These are phyloP conservation scores for Exaiptasia diaphana DNA, from an alignment of 64 coral and sea anemone species.

Conservation along the genomic window DNA sequence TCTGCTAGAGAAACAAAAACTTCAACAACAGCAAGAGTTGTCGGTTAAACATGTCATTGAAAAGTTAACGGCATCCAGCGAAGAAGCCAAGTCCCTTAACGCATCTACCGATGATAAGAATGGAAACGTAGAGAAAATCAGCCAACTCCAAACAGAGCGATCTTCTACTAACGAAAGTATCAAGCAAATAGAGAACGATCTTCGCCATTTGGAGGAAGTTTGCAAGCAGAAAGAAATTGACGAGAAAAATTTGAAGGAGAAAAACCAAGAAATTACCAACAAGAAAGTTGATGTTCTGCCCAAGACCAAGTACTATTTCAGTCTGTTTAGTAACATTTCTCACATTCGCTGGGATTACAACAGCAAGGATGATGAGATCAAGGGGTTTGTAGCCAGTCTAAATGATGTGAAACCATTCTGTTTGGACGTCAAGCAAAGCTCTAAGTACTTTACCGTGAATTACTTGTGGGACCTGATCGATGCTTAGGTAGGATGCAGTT, in stretches of 20 bases:
- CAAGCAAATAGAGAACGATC: slow-evolving; percentile 55
- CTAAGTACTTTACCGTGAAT: slow-evolving; percentile 62
- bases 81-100: slow-evolving; percentile 10
- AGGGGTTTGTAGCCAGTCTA: slow-evolving; percentile 83
- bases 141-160: slow-evolving; percentile 42
- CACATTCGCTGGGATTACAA: slow-evolving; percentile 96
- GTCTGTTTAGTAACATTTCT: slow-evolving; percentile 80
- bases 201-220: background rate
- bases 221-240: background rate
- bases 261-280: slow-evolving; percentile 40
- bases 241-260: slow-evolving; percentile 27
- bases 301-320: slow-evolving; percentile 91
- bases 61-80: background rate
- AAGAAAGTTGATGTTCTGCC: slow-evolving; percentile 62
- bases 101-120: background rate
- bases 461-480: slow-evolving; percentile 89
- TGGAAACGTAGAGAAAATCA: background rate
- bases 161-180: slow-evolving; percentile 38
- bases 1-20: background rate
- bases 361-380: slow-evolving; percentile 70
- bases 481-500: too few species aligned
- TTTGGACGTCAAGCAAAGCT: slow-evolving; percentile 70
- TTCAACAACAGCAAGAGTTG: slow-evolving; percentile 22
- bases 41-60: slow-evolving; percentile 32
- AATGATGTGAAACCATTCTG: slow-evolving; percentile 86